Base-by-base conservation (phyloP, 2,888 invertebrate species). In the Ophraella communa region DNA sequence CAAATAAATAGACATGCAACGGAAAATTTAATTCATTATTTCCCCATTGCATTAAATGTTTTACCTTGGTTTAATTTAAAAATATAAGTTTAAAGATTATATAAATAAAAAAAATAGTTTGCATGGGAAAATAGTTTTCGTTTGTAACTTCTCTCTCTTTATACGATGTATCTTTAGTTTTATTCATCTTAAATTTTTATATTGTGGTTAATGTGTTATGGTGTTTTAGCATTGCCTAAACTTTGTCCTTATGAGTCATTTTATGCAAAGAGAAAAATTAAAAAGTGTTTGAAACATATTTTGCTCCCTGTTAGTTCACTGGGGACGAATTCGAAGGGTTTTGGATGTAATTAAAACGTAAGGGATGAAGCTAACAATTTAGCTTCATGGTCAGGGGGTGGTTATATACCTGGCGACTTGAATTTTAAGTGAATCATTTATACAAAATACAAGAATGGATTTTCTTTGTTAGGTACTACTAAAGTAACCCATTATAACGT, bases 311-410 rank as follows among this genome's bases (percentile, higher is more conserved):
- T 17, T 56, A 39, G 39, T 39, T 56, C 42, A 59, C 57, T 44
- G 54, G 65, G 65, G 65, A 54, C 35, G 59, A 20, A 65, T 52
- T 62, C 60, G 66, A 69, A 65, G 68, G 71, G 69, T 68, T 71
- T 66, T 67, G 58, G 65, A 70, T 63, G 65, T 70, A 70, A 71
- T 68, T 70, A 70, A 70, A 71, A 68, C 60, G 67, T 68, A 72
- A 72, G 71, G 75, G 74, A 67, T 66, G 73, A 70, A 74, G 74
- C 73, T 75, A 73, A 74, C 71, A 76, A 76, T 76, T 74, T 72
- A 73, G 70, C 69, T 65, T 66, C 71, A 73, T 66, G 74, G 74
- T 73, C 72, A 72, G 64, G 71, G 72, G 69, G 58, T 67, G 67
- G 56, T 60, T 52, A 60, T 52, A 14, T 30, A 52, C 18, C 42